Percentiles rank a stretch among this genome's conserved stretches.
These are phyloP conservation scores for Trichopria drosophilae DNA, from an alignment of 2,888 invertebrate species.

Conservation along the genomic window DNA sequence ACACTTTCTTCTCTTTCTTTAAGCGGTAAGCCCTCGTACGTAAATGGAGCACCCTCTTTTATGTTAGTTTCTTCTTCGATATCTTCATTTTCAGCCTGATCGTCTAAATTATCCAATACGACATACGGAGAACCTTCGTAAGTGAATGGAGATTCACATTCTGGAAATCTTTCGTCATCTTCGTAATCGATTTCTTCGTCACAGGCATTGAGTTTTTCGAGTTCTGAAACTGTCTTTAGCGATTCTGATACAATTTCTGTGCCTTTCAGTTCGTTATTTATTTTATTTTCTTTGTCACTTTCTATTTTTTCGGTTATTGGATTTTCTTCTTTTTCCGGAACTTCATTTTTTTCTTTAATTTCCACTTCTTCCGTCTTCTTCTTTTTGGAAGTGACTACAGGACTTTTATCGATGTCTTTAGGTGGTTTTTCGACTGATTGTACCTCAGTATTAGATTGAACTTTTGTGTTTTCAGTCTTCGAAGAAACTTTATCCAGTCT, in stretches of 20 bases:
- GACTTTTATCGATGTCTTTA: neutral
- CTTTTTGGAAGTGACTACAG: neutral
- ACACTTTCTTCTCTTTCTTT: slow-evolving; percentile 9
- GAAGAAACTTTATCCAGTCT: neutral
- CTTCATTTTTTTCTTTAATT: slow-evolving; percentile 1
- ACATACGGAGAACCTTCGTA: slow-evolving; percentile 28
- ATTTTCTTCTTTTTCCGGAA: neutral
- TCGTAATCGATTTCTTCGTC: neutral
- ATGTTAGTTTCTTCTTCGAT: slow-evolving; percentile 15
- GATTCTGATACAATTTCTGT: too few species aligned
- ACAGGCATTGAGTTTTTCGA: too few species aligned
- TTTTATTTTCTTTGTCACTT: slow-evolving; percentile 9
- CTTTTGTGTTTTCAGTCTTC: neutral
- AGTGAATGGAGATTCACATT: slow-evolving; percentile 22
- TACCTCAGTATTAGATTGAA: neutral
- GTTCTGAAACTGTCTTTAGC: too few species aligned
- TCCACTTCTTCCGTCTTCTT: neutral
- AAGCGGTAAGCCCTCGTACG: slow-evolving; percentile 28
- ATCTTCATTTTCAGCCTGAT: slow-evolving; percentile 12
- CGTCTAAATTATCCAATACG: slow-evolving; percentile 28
- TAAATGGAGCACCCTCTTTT: slow-evolving; percentile 28
- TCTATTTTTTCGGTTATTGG: neutral
- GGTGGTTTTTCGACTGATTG: neutral
- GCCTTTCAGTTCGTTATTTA: too few species aligned
- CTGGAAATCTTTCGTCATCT: too few species aligned